Conservation (phyloP, 2,113 vertebrate genomes). For the Heliornis fulica region DNA sequence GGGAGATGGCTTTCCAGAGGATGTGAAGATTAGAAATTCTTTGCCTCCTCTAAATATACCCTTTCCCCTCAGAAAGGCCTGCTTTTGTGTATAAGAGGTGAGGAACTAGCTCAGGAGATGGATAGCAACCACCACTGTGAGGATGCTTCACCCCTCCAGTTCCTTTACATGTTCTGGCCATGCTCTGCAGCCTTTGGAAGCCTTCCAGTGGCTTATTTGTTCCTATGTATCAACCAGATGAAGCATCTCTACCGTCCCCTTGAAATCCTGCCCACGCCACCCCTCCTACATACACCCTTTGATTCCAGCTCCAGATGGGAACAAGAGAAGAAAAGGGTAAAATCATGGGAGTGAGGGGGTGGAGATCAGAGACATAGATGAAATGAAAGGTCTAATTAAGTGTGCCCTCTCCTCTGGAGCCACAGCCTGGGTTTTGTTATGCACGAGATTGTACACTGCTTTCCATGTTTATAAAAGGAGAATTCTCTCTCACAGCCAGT, state of each 20-base stretch:
- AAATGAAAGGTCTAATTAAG: conserved; percentile 37
- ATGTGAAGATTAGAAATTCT: neutral
- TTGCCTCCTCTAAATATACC: neutral
- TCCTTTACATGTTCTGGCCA: neutral
- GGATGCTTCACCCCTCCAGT: neutral
- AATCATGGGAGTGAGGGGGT: conserved; percentile 9
- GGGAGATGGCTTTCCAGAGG: neutral
- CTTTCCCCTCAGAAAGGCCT: neutral
- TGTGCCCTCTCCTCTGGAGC: conserved; percentile 14
- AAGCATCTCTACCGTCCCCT: neutral
- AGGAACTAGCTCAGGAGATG: neutral
- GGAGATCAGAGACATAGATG: conserved; percentile 12
- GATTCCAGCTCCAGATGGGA: conserved; percentile 35
- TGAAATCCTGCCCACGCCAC: neutral
- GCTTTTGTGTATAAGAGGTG: neutral
- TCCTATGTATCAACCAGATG: neutral
- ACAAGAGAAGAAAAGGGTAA: neutral
- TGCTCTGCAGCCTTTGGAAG: neutral
- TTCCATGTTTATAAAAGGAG: conserved; percentile 5
- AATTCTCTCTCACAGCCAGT: neutral
- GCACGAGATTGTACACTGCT: neutral
- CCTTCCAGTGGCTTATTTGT: neutral
- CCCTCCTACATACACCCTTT: neutral
- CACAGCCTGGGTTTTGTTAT: neutral
- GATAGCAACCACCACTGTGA: neutral